phyloP scores from a whole-genome alignment of 64 coral and sea anemone genomes.

The Astreopora myriophthalma region DNA sequence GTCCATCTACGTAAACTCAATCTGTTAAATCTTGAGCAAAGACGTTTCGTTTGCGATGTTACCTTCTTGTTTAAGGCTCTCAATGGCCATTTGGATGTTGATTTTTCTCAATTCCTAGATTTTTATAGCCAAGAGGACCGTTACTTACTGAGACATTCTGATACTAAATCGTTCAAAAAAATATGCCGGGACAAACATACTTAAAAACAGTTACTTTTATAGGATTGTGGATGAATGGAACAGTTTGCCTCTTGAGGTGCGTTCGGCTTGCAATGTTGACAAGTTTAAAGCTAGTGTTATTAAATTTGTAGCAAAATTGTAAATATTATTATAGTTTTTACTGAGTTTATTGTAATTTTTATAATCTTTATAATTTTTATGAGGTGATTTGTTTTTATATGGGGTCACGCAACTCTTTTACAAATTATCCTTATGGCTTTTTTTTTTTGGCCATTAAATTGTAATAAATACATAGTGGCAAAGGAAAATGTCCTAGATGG shows the following conservation, averaged over 20 bases:
- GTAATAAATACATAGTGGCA: not conserved
- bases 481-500: too few relatives aligned
- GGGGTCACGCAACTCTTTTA: not conserved
- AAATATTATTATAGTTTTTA: not conserved
- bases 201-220: slow-evolving; percentile 34
- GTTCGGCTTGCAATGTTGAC: slow-evolving; percentile 28
- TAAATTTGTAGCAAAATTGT: not conserved
- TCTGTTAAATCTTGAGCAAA: too few relatives aligned
- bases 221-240: slow-evolving; percentile 45
- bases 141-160: slow-evolving; percentile 28
- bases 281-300: slow-evolving; percentile 7
- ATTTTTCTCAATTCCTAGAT: too few relatives aligned
- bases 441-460: not conserved
- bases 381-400: slow-evolving; percentile 45
- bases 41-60: too few relatives aligned
- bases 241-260: slow-evolving; percentile 18
- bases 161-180: slow-evolving; percentile 43
- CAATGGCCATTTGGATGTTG: too few relatives aligned
- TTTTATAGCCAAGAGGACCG: not conserved
- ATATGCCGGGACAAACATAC: slow-evolving; percentile 39
- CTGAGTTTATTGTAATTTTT: not conserved
- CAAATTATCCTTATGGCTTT: not conserved
- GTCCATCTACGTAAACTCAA: too few relatives aligned
- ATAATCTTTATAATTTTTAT: not conserved
- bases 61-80: too few relatives aligned